Percentiles rank a stretch among this genome's conserved stretches.
Evolutionary conservation across 2,797 vertebrate genomes (phyloP).

Genomic region (Okamejei kenojei): DNA sequence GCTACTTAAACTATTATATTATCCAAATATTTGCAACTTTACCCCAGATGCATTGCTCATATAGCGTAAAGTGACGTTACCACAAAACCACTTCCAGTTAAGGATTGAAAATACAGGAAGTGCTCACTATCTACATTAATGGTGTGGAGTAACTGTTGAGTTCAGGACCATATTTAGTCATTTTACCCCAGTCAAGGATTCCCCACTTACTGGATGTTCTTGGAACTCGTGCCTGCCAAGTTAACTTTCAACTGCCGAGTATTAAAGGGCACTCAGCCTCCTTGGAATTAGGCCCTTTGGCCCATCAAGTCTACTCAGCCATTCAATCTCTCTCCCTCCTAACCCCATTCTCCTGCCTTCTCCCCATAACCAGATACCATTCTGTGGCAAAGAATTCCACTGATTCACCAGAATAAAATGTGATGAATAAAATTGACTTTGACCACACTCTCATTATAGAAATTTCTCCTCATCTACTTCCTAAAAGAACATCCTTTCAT

Average conservation of each 20-base stretch:
- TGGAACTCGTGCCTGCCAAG: neutral
- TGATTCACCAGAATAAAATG: too few relatives aligned
- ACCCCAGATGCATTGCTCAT: neutral
- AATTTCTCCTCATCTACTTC: too few relatives aligned
- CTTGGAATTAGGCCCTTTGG: too few relatives aligned
- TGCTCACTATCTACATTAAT: neutral
- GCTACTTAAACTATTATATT: neutral
- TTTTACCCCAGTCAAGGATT: neutral
- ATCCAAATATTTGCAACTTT: slow-evolving; percentile 6
- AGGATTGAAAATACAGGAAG: slow-evolving; percentile 1
- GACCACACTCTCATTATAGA: too few relatives aligned
- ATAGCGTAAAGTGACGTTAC: neutral
- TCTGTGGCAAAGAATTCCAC: too few relatives aligned
- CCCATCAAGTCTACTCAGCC: too few relatives aligned
- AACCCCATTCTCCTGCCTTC: too few relatives aligned
- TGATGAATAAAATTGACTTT: too few relatives aligned
- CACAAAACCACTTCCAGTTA: slow-evolving; percentile 14
- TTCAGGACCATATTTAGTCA: neutral
- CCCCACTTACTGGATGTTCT: neutral
- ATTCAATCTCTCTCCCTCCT: too few relatives aligned
- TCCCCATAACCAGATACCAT: too few relatives aligned
- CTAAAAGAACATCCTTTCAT: too few relatives aligned
- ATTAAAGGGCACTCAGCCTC: neutral
- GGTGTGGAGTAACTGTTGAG: neutral
- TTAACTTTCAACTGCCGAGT: neutral